Base-by-base conservation (phyloP, 2,113 vertebrate genomes). In the Colius striatus region DNA sequence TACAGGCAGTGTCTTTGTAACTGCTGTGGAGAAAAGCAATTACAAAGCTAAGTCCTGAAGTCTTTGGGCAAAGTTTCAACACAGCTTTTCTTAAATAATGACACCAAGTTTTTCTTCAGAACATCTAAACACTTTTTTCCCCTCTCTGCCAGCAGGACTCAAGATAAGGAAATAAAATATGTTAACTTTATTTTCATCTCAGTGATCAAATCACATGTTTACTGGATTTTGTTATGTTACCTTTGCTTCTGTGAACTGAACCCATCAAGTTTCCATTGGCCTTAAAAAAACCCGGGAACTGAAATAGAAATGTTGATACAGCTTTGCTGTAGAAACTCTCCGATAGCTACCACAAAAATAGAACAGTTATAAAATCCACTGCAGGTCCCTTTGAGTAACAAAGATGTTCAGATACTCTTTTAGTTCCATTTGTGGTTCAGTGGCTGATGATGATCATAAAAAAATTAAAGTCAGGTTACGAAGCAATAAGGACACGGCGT, bases 301-400 rank as follows among this genome's bases (percentile, higher is more conserved):
- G 70, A 90, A 96, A 95, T 32, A 95, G 90, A 94, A 93, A 84
- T 94, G 92, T 95, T 96, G 94, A 96, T 88, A 84, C 86, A 96
- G 92, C 94, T 95, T 94, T 93, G 88, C 93, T 92, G 85, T 86
- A 88, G 92, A 88, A 94, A 96, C 87, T 96, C n/a, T 66, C 79
- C 55, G 60, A 90, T 55, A 96, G 90, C 87, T 92, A 89, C 94
- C 78, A 90, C 73, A 90, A 75, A 92, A 95, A 61, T 58, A 72
- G 88, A 95, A 53, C 65, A 63, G 79, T 94, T 87, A 93, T 23
- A 96, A 95, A 95, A 94, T 45, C 65, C 55, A 66, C 50, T 74
- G 66, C 90, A 72, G 51, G 72, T 50, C 65, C 76, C 66, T 94
- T 27, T 30, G 89, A 94, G 80, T 53, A 58, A 32, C 72, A 55